A percentile compares a stretch with the other conserved stretches of the same genome.
Evolutionary conservation across 2,888 invertebrate genomes (phyloP).

Genomic region (Formica aserva): DNA sequence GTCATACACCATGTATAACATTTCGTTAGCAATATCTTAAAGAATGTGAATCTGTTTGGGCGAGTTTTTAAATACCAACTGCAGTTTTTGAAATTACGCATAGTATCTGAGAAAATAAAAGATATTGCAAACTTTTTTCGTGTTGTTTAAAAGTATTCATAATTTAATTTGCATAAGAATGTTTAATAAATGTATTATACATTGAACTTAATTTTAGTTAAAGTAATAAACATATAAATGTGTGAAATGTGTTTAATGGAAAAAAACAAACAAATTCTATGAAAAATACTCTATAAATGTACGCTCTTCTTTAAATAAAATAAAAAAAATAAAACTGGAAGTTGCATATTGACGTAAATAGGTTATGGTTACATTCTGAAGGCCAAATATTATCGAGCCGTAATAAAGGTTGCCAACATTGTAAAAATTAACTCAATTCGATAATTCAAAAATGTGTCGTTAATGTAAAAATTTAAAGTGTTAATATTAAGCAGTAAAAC

Average conservation of each 20-base stretch:
- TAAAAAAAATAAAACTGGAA: background rate
- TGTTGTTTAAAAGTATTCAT: background rate
- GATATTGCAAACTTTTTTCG: background rate
- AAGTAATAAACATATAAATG: background rate
- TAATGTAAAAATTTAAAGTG: slow-evolving; percentile 26
- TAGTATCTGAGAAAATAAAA: slow-evolving; percentile 1
- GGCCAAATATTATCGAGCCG: slow-evolving; percentile 34
- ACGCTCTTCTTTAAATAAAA: background rate
- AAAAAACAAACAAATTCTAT: background rate
- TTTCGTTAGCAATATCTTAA: slow-evolving; percentile 36
- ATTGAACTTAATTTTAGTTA: background rate
- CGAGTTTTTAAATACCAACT: slow-evolving; percentile 58
- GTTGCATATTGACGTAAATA: slow-evolving; percentile 4
- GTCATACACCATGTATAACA: slow-evolving; percentile 47
- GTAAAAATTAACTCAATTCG: background rate
- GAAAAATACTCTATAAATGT: slow-evolving; percentile 35
- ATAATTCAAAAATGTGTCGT: background rate
- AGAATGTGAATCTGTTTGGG: slow-evolving; percentile 42
- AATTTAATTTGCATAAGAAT: slow-evolving; percentile 14
- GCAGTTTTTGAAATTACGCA: slow-evolving; percentile 55
- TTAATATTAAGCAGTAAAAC: slow-evolving; percentile 9
- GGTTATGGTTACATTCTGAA: slow-evolving; percentile 39
- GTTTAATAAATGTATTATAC: background rate
- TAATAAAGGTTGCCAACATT: slow-evolving; percentile 12
- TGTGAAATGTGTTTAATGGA: background rate